Percentiles rank a stretch among this genome's conserved stretches.
phyloP scores from a whole-genome alignment of 2,797 vertebrate genomes.

The Dendrocincla tyrannina region DNA sequence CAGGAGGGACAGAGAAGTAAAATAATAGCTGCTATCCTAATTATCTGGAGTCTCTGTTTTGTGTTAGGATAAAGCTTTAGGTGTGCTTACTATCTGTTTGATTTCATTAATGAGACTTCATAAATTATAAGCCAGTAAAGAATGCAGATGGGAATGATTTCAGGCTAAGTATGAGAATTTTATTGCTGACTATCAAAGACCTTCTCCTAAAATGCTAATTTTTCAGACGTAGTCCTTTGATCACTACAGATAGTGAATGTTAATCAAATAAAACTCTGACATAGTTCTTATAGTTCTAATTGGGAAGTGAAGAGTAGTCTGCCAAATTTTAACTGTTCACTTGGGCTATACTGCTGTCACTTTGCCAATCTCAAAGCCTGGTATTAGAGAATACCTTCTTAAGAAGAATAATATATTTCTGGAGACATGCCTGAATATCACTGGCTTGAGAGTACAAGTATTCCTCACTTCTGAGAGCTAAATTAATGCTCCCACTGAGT shows the following conservation, averaged over 20 bases:
- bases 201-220: conserved; percentile 42
- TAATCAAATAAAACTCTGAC: conserved; percentile 52
- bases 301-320: not conserved
- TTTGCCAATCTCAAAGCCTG: conserved; percentile 15
- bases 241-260: conserved; percentile 1
- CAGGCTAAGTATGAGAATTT: conserved; percentile 16
- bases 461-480: not conserved
- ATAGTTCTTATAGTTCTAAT: conserved; percentile 4
- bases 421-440: not conserved
- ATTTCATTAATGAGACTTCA: conserved; percentile 51
- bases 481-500: not conserved
- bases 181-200: conserved; percentile 47
- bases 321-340: conserved; percentile 44
- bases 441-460: not conserved
- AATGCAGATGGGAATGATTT: conserved; percentile 40
- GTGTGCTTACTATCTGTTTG: conserved; percentile 49
- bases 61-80: conserved; percentile 26
- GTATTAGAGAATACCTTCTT: conserved; percentile 3
- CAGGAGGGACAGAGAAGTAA: conserved; percentile 12
- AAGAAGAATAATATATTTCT: not conserved
- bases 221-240: conserved; percentile 41
- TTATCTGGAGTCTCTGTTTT: not conserved
- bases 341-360: conserved; percentile 11
- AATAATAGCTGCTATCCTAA: conserved; percentile 1
- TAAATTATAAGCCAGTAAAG: conserved; percentile 38